phyloP scores from a whole-genome alignment of 2,113 vertebrate species.

The Sander vitreus region DNA sequence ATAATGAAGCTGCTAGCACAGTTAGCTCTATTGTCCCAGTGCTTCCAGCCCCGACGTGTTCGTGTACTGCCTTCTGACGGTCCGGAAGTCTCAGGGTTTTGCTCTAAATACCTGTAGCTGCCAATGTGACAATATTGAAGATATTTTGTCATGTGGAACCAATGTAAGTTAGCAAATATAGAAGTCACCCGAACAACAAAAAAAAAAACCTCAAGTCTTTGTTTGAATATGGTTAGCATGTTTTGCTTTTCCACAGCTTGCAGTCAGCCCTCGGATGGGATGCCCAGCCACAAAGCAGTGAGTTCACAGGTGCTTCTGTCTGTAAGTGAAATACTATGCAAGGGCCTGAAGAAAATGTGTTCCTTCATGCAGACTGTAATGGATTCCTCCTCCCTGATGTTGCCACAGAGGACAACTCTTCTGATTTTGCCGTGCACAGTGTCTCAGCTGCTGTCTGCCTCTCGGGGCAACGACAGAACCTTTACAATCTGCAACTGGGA shows the following conservation, averaged over 20 bases:
- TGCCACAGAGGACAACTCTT: slow-evolving; percentile 33
- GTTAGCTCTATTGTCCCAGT: neutral
- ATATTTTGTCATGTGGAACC: slow-evolving; percentile 13
- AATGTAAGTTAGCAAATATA: slow-evolving; percentile 35
- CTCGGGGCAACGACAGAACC: slow-evolving; percentile 68
- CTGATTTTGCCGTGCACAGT: slow-evolving; percentile 91
- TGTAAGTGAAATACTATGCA: neutral
- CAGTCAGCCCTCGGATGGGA: slow-evolving; percentile 2
- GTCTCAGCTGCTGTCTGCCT: slow-evolving; percentile 89
- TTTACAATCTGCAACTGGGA: slow-evolving; percentile 85
- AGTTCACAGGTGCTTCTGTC: slow-evolving; percentile 33
- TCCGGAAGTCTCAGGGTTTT: too few relatives aligned
- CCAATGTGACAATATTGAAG: neutral
- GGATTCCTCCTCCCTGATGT: neutral
- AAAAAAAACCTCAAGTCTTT: neutral
- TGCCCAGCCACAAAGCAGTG: neutral
- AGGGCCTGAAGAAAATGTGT: neutral
- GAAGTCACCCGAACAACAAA: neutral
- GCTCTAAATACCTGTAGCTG: neutral
- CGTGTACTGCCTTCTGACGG: neutral
- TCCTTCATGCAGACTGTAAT: neutral
- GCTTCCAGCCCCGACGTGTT: neutral
- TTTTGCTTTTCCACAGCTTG: neutral
- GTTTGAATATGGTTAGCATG: neutral
- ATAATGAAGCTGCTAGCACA: neutral